A percentile compares a stretch with the other conserved stretches of the same genome.
phyloP scores from a whole-genome alignment of 92 coral and sea anemone genomes.

The Phenganax subtilis region DNA sequence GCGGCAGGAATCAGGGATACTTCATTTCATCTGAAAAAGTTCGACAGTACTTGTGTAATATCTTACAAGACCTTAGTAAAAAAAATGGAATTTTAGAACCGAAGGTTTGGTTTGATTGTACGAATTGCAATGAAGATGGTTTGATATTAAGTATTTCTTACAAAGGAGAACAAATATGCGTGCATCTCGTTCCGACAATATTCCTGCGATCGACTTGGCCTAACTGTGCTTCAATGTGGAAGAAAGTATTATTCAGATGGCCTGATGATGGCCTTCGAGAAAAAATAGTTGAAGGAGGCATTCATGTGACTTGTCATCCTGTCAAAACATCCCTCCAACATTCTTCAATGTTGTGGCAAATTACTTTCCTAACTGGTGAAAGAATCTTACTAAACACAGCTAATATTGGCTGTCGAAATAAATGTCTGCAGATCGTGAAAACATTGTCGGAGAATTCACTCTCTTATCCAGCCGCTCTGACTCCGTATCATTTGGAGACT shows the following conservation, averaged over 20 bases:
- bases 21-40: conserved; percentile 11
- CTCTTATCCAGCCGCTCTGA: conserved; percentile 13
- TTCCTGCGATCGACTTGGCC: conserved; percentile 25
- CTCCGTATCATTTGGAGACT: conserved; percentile 26
- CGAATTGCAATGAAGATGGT: conserved; percentile 34
- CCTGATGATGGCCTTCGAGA: conserved; percentile 26
- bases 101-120: conserved; percentile 33
- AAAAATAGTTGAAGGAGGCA: conserved; percentile 28
- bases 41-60: conserved; percentile 8
- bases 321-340: conserved; percentile 16
- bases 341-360: conserved; percentile 24
- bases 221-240: conserved; percentile 30
- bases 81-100: conserved; percentile 18
- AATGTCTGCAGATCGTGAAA: conserved; percentile 31
- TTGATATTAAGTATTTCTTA: conserved; percentile 19
- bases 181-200: conserved; percentile 30
- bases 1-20: conserved; percentile 22
- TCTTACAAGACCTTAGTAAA: conserved; percentile 18
- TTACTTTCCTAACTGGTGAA: conserved; percentile 17
- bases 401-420: conserved; percentile 35
- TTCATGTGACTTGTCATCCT: conserved; percentile 19
- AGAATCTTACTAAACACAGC: neutral
- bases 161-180: conserved; percentile 33
- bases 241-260: conserved; percentile 35
- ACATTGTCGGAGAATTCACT: conserved; percentile 4